These are phyloP conservation scores for Latheticus oryzae DNA, from an alignment of 2,888 invertebrate species.

Conservation along the genomic window DNA sequence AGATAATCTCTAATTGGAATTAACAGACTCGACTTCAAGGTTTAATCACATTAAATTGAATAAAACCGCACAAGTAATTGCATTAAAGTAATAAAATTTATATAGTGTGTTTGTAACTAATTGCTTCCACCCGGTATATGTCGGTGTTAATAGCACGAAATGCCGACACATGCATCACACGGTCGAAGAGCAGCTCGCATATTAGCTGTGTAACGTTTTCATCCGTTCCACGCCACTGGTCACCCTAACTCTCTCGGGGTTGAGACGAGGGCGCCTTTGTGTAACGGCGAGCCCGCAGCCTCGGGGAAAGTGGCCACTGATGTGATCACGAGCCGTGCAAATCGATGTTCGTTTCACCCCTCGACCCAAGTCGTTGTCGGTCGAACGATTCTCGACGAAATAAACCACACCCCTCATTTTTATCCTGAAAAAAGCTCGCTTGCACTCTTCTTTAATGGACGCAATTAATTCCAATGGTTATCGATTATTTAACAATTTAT, in stretches of 20 bases:
- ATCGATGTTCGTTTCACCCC: slow-evolving; percentile 64
- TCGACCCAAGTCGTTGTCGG: slow-evolving; percentile 50
- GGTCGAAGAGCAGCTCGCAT: slow-evolving; percentile 45
- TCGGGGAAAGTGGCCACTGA: slow-evolving; percentile 63
- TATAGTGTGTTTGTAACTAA: no score
- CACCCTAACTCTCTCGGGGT: slow-evolving; percentile 44
- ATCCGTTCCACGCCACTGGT: slow-evolving; percentile 54
- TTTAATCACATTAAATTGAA: no score
- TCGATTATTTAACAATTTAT: slow-evolving; percentile 43
- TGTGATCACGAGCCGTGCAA: slow-evolving; percentile 65
- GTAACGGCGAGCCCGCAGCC: slow-evolving; percentile 55
- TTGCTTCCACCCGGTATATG: no score
- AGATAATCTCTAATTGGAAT: no score
- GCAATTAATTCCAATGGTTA: slow-evolving; percentile 54
- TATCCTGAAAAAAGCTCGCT: slow-evolving; percentile 50
- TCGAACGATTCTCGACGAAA: slow-evolving; percentile 45
- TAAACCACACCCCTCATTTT: slow-evolving; percentile 50
- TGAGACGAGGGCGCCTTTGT: slow-evolving; percentile 52
- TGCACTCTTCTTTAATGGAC: slow-evolving; percentile 48
- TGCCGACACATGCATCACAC: slow-evolving; percentile 48
- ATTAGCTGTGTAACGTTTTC: slow-evolving; percentile 52
- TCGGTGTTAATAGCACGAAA: slow-evolving; percentile 49
- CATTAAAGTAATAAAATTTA: no score
- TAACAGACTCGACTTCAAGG: no score
- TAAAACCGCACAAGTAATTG: no score